Base-by-base conservation (phyloP, 2,113 vertebrate species). In the Prionailurus viverrinus region DNA sequence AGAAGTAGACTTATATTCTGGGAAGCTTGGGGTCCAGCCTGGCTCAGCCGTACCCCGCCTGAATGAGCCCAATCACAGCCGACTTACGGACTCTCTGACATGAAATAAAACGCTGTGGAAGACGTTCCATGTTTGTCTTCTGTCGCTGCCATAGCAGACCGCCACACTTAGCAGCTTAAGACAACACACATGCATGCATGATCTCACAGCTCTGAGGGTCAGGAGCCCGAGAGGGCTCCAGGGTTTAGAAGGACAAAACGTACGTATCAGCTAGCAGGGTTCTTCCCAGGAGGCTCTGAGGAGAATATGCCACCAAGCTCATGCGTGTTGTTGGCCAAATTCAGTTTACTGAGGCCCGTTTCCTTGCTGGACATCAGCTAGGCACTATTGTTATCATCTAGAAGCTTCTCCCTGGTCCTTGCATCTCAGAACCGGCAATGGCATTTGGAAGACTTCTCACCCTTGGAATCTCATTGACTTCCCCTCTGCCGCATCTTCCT, bases 21-120 rank as follows among this genome's bases (percentile, higher is more conserved):
- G 1, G n/a, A 51, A 48, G 51, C 10, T 55, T 41, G 6, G 13
- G 9, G 45, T 21, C 12, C 69, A 36, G 91, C 8, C 51, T 55
- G 27, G 39, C 58, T 61, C 69, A 41, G n/a, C 45, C 45, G 3
- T 9, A 21, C 25, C 29, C 63, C 58, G 27, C 29, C 76, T 33
- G 15, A 13, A 15, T 10, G 31, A n/a, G 19, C 27, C 33, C 12
- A 21, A 4, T 11, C 8, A 1, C 33, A 25, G 68, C 33, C 3
- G 29, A 51, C 33, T 0, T 5, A 27, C 41, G 63, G 73, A 85
- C 5, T 39, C 66, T 4, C 41, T 31, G 13, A 8, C 55, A 18
- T 4, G 27, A 36, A 25, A n/a, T 5, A 11, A 25, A 61, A 65
- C 3, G 1, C 1, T 3, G 18, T 0, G 4, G 39, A 5, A 58